Conservation (phyloP, 2,888 invertebrate species). For the Dicyrtoma fusca region DNA sequence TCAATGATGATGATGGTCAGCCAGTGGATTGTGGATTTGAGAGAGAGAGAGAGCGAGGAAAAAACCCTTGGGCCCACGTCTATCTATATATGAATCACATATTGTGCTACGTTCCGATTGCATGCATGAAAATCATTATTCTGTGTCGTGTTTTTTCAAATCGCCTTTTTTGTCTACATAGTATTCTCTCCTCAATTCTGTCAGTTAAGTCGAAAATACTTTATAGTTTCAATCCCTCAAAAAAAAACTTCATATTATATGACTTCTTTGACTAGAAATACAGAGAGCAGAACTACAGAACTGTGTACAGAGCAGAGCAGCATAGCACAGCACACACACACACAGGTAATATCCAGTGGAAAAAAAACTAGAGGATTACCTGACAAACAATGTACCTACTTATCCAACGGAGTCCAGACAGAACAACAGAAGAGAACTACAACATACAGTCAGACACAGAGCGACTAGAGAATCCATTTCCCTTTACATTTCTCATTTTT, state of each 20-base stretch:
- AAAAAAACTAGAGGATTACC: not conserved
- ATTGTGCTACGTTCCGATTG: conserved; percentile 42
- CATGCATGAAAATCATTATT: conserved; percentile 57
- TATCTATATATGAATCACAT: conserved; percentile 2
- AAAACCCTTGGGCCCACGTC: not conserved
- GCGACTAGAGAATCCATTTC: conserved; percentile 11
- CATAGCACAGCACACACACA: not conserved
- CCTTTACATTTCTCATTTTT: conserved; percentile 14
- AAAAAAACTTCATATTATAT: not conserved
- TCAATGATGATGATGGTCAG: not conserved
- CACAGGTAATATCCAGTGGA: not conserved
- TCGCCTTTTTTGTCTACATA: conserved; percentile 17
- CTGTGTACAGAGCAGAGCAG: no score
- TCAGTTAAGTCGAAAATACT: conserved; percentile 21
- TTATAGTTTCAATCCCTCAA: conserved; percentile 24
- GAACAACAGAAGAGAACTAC: no score
- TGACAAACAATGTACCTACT: conserved; percentile 12
- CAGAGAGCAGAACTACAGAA: not conserved
- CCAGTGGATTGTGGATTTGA: not conserved
- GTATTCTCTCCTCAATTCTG: conserved; percentile 17
- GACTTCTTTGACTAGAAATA: not conserved
- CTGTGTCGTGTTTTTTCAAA: conserved; percentile 25
- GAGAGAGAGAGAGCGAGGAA: not conserved
- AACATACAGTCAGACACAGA: not conserved
- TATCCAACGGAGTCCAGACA: not conserved